Conservation (phyloP, 2,888 invertebrate genomes). For the Megastigmus dorsalis region DNA sequence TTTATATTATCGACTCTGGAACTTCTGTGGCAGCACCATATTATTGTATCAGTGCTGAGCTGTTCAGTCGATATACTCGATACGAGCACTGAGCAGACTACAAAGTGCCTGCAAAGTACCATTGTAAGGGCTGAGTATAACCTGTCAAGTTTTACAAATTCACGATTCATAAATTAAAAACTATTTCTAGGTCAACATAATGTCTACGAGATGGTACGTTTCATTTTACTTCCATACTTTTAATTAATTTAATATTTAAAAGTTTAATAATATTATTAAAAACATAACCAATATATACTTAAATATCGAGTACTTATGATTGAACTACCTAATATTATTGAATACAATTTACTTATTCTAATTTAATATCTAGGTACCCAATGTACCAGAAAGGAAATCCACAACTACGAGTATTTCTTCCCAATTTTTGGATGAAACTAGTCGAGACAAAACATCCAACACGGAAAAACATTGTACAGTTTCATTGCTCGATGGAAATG, state of each 20-base stretch:
- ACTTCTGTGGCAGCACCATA: neutral
- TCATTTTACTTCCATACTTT: neutral
- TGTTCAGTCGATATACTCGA: too few relatives aligned
- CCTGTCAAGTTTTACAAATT: too few relatives aligned
- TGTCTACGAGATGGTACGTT: conserved; percentile 52
- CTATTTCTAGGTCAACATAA: too few relatives aligned
- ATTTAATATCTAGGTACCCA: conserved; percentile 83
- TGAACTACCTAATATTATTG: too few relatives aligned
- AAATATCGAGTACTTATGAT: neutral
- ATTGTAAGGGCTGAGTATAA: too few relatives aligned
- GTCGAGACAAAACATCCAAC: conserved; percentile 81
- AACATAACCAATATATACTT: neutral
- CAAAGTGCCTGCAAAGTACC: too few relatives aligned
- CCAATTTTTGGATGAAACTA: conserved; percentile 98
- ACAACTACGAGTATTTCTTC: conserved; percentile 93
- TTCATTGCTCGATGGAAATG: conserved; percentile 96
- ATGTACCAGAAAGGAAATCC: conserved; percentile 94
- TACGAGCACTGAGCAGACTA: too few relatives aligned
- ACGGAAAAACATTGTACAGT: conserved; percentile 88
- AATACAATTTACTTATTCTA: neutral
- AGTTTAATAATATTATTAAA: neutral
- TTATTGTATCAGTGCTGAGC: too few relatives aligned
- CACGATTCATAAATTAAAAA: too few relatives aligned
- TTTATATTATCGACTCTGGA: too few relatives aligned
- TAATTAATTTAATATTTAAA: neutral